phyloP scores from a whole-genome alignment of 2,888 invertebrate species.

The Hemistola chrysoprasaria region DNA sequence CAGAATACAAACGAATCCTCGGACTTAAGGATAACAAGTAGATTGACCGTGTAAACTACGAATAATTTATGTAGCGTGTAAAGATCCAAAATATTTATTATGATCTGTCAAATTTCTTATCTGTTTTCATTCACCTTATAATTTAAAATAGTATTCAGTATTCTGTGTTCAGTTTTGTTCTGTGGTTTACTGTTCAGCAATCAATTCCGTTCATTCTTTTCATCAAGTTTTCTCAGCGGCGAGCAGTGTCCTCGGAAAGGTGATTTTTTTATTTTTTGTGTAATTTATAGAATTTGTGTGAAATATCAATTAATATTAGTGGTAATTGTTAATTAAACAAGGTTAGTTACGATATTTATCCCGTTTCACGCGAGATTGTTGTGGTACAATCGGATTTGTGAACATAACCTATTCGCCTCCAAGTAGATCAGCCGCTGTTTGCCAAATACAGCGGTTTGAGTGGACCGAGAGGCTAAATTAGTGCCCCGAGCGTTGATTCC shows the following conservation, averaged over 20 bases:
- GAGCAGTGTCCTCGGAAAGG: slow-evolving; percentile 42
- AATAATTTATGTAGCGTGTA: too few relatives aligned
- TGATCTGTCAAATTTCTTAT: too few relatives aligned
- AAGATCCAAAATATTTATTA: too few relatives aligned
- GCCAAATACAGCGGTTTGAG: slow-evolving; percentile 44
- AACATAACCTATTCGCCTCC: slow-evolving; percentile 52
- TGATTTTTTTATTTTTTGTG: slow-evolving; percentile 32
- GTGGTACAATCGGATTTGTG: slow-evolving; percentile 48
- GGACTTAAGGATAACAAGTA: too few relatives aligned
- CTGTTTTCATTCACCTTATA: too few relatives aligned
- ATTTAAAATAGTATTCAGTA: slow-evolving; percentile 20
- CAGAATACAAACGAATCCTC: too few relatives aligned
- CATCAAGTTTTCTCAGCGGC: slow-evolving; percentile 7
- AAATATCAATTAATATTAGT: background rate
- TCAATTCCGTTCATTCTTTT: slow-evolving; percentile 3
- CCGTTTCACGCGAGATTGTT: slow-evolving; percentile 1
- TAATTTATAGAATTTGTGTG: background rate
- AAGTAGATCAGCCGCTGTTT: slow-evolving; percentile 53
- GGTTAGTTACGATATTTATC: too few relatives aligned
- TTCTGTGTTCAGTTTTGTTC: too few relatives aligned
- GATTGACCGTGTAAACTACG: too few relatives aligned
- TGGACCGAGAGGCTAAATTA: slow-evolving; percentile 60
- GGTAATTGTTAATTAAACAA: too few relatives aligned
- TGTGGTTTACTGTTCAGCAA: too few relatives aligned
- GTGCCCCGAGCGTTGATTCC: slow-evolving; percentile 54